phyloP scores from a whole-genome alignment of 2,888 invertebrate species.

The Malthinus seriepunctatus region DNA sequence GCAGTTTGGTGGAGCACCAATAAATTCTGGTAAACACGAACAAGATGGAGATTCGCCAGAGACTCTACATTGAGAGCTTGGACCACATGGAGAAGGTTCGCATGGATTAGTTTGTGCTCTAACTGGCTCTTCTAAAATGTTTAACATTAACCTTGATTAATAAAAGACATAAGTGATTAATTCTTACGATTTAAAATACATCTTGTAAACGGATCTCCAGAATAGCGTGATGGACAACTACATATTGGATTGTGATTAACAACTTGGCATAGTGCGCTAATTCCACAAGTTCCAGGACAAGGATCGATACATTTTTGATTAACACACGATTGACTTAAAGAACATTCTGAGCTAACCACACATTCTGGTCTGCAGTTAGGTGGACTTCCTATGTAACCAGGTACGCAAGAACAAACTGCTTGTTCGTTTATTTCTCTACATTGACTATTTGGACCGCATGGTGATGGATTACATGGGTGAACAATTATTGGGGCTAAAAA shows the following conservation, averaged over 20 bases:
- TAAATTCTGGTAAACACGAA: slow-evolving; percentile 63
- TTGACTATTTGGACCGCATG: slow-evolving; percentile 70
- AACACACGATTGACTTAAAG: slow-evolving; percentile 72
- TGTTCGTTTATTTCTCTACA: slow-evolving; percentile 68
- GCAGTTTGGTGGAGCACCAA: slow-evolving; percentile 70
- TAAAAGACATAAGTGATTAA: not conserved
- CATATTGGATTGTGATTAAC: slow-evolving; percentile 74
- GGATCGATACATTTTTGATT: slow-evolving; percentile 76
- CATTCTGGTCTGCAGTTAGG: slow-evolving; percentile 79
- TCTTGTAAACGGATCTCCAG: slow-evolving; percentile 76
- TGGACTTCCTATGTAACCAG: slow-evolving; percentile 76
- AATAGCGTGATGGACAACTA: slow-evolving; percentile 57
- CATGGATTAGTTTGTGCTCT: slow-evolving; percentile 61
- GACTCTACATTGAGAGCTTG: slow-evolving; percentile 62
- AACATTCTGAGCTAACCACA: slow-evolving; percentile 71
- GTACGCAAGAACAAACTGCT: slow-evolving; percentile 70
- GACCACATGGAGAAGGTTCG: slow-evolving; percentile 73
- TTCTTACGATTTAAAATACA: slow-evolving; percentile 60
- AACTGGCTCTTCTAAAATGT: slow-evolving; percentile 36
- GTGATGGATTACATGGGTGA: slow-evolving; percentile 70
- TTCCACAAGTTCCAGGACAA: slow-evolving; percentile 75
- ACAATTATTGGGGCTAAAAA: slow-evolving; percentile 49
- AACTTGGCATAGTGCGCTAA: slow-evolving; percentile 72
- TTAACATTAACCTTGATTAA: slow-evolving; percentile 8
- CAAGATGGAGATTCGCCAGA: slow-evolving; percentile 63